These are phyloP conservation scores for Ciconia maguari DNA, from an alignment of 2,113 vertebrate species.

Conservation along the genomic window DNA sequence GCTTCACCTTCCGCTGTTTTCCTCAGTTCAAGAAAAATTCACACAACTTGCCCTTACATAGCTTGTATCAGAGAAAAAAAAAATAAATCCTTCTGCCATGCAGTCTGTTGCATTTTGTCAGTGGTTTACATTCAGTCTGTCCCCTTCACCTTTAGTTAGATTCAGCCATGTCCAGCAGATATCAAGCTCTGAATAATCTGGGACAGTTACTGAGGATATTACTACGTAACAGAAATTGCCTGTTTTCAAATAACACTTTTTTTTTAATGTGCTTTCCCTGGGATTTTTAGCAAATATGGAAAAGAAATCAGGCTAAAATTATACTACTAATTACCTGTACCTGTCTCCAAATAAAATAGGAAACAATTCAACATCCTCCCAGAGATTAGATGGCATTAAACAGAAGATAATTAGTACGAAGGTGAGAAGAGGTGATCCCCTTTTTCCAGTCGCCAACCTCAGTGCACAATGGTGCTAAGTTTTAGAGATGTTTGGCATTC, in stretches of 20 bases:
- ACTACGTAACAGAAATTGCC: not conserved
- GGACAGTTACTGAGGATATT: not conserved
- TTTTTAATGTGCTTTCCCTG: not conserved
- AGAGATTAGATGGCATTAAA: not conserved
- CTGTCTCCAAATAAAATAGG: not conserved
- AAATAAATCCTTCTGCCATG: not conserved
- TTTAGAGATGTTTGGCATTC: not conserved
- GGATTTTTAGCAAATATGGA: not conserved
- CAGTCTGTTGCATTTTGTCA: not conserved
- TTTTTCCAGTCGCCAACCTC: not conserved
- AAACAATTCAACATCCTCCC: not conserved
- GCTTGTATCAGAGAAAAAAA: not conserved
- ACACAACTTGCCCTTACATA: not conserved
- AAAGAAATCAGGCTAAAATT: not conserved
- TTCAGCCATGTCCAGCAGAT: not conserved
- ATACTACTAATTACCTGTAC: not conserved
- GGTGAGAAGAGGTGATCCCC: not conserved
- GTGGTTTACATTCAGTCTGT: not conserved
- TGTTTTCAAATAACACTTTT: not conserved
- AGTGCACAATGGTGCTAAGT: not conserved
- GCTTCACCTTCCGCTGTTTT: not conserved
- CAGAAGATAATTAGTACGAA: constrained; percentile 11
- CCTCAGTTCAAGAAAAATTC: not conserved
- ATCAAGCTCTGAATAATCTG: not conserved
- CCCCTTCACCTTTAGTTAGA: not conserved